These are phyloP conservation scores for Ophraella communa DNA, from an alignment of 2,888 invertebrate genomes.

Conservation along the genomic window DNA sequence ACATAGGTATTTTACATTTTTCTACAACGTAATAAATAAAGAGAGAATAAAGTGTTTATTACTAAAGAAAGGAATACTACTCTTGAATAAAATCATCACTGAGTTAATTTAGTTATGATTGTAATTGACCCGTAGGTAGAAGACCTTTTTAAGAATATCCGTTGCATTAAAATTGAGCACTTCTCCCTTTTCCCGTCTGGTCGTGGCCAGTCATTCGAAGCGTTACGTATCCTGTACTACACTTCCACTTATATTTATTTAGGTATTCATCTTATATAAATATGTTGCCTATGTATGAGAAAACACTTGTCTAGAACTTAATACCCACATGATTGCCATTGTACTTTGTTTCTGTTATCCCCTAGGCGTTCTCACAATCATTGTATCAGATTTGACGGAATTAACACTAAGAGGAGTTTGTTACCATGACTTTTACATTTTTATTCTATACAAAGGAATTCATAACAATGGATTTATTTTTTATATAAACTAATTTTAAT, in stretches of 20 bases:
- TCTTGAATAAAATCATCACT: neutral
- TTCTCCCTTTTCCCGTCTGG: slow-evolving; percentile 28
- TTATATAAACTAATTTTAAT: neutral
- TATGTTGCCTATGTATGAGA: slow-evolving; percentile 18
- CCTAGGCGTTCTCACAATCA: slow-evolving; percentile 1
- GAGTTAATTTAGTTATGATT: slow-evolving; percentile 16
- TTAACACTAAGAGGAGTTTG: neutral
- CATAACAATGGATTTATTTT: neutral
- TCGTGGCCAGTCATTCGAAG: slow-evolving; percentile 44
- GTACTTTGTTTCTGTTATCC: slow-evolving; percentile 1
- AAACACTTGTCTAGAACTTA: slow-evolving; percentile 17
- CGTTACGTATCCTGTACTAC: slow-evolving; percentile 43
- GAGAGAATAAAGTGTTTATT: too few relatives aligned
- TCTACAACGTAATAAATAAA: too few relatives aligned
- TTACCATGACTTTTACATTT: neutral
- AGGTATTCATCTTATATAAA: slow-evolving; percentile 8
- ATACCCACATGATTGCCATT: slow-evolving; percentile 1
- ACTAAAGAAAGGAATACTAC: neutral
- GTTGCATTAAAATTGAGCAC: slow-evolving; percentile 40
- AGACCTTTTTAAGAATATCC: slow-evolving; percentile 47
- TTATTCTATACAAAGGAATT: neutral
- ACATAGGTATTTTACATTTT: too few relatives aligned
- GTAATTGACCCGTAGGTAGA: slow-evolving; percentile 30
- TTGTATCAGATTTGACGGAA: neutral
- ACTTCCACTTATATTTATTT: slow-evolving; percentile 11